Evolutionary conservation across 1,140 invertebrate genomes (phyloP).

Genomic region (Euura saliciscinereae): DNA sequence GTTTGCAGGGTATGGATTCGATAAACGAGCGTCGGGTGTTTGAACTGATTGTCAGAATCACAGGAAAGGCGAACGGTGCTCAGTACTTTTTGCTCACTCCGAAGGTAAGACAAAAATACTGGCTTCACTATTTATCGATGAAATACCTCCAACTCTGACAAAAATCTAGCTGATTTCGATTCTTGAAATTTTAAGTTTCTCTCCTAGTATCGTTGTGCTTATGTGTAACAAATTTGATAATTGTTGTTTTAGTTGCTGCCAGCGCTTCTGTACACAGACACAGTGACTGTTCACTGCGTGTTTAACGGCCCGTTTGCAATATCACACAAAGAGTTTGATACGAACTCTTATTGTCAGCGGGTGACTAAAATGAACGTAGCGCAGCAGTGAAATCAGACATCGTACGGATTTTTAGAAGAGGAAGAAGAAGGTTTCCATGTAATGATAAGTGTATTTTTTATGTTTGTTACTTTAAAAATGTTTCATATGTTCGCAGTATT

Average conservation of each 20-base stretch:
- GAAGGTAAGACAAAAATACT: slow-evolving; percentile 68
- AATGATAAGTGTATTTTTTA: too few species aligned
- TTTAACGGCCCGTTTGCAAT: slow-evolving; percentile 61
- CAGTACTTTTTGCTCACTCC: slow-evolving; percentile 95
- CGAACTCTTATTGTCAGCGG: background rate
- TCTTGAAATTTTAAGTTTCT: background rate
- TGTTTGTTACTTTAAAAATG: too few species aligned
- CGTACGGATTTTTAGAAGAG: too few species aligned
- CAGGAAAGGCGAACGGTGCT: slow-evolving; percentile 60
- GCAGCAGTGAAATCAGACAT: background rate
- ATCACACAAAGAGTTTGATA: slow-evolving; percentile 35
- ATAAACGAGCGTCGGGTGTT: slow-evolving; percentile 89
- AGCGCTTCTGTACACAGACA: slow-evolving; percentile 62
- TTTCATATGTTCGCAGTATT: too few species aligned
- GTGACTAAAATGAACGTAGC: background rate
- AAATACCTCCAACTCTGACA: too few species aligned
- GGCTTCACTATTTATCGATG: background rate
- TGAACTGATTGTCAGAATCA: slow-evolving; percentile 82
- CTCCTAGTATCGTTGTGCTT: slow-evolving; percentile 19
- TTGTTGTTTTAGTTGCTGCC: slow-evolving; percentile 60
- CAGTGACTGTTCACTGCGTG: slow-evolving; percentile 66
- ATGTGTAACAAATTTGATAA: slow-evolving; percentile 15
- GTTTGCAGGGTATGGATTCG: slow-evolving; percentile 85
- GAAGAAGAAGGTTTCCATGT: too few species aligned
- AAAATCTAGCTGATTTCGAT: too few species aligned